Base-by-base conservation (phyloP, 2,888 invertebrate genomes). In the Agriopis aurantiaria region DNA sequence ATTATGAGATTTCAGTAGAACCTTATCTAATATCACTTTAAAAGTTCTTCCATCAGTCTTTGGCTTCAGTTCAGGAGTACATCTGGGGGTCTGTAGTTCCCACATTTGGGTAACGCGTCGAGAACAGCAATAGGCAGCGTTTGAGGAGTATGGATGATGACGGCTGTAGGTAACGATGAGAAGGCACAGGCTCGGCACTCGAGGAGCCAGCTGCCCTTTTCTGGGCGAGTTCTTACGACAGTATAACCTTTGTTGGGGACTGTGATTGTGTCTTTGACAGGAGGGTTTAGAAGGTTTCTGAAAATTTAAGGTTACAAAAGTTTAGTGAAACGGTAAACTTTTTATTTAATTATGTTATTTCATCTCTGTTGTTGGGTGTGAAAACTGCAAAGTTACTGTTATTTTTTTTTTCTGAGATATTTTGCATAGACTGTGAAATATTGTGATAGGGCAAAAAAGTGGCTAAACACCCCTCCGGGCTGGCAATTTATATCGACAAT, bases 231-330 rank as follows among this genome's bases (percentile, higher is more conserved):
- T 61, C 96, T 86, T 7, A 96, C 85, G 46, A 96, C 91, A 0
- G 93, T 91, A 75, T 93, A 95, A 0, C 96, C 96, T 74, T 96
- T 96, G 75, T 96, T 96, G 0, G 96, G 96, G 0, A 96, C 95
- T 0, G 91, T 89, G 33, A 96, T 89, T 1, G 96, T 96, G 79
- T 96, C 96, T 78, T 96, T 96, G 11, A 89, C 78, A 0, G 95
- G 95, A 0, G 96, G 95, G 70, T 92, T 91, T 64, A 84, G 79
- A 0, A 93, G 78, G 77, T 96, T 96, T 70, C 96, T 94, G 84
- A 63, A 85, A 86, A 73, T 17, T n/a, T 11, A 40, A 23, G 40
- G 14, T 4, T 10, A 55, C 46, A 64, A 53, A 46, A 41, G n/a
- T 12, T 46, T 5, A n/a, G n/a, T 17, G 40, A 33, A 9, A 23